Base-by-base conservation (phyloP, 1,140 invertebrate genomes). In the Belonocnema kinseyi region DNA sequence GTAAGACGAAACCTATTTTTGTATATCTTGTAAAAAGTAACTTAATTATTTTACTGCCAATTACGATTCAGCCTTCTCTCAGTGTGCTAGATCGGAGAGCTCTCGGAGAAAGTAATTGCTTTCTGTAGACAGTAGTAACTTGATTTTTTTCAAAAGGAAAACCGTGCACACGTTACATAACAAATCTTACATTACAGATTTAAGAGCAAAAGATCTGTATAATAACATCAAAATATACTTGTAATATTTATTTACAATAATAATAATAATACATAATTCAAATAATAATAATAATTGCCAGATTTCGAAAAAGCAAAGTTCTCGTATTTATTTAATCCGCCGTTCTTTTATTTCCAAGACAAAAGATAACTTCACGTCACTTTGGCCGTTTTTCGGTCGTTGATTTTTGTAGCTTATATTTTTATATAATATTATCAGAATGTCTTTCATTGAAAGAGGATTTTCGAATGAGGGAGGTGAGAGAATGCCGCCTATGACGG, bases 11-110 rank as follows among this genome's bases (percentile, higher is more conserved):
- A 82, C 80, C 85, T 88, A 88, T 88, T 88, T 88, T 87, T 88
- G 84, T 88, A 87, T 82, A 88, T 83, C 82, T 83, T 86, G 85
- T 87, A 88, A 83, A 87, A 86, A 87, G 79, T 85, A 82, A 80
- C 75, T 84, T 81, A 74, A 66, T 66, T 66, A 40, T 66, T 66
- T 66, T 16, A 66, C 40, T 46, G 33, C 33, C n/a, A 16, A 66
- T 40, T 33, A 66, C 7, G 14, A 66, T 66, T 66, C 26, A 33
- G 61, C 61, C 21, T 66, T 40, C 61, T 40, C 33, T 40, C 10
- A 46, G 11, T 46, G 13, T 66, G 26, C 40, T 40, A 66, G 40
- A 14, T 16, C 40, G n/a, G 16, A 46, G 16, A 66, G 33, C 33
- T n/a, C 14, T 66, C 16, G 7, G 40, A 66, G 7, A n/a, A 40